phyloP scores from a whole-genome alignment of 2,888 invertebrate species.

The Tenthredo distinguenda region DNA sequence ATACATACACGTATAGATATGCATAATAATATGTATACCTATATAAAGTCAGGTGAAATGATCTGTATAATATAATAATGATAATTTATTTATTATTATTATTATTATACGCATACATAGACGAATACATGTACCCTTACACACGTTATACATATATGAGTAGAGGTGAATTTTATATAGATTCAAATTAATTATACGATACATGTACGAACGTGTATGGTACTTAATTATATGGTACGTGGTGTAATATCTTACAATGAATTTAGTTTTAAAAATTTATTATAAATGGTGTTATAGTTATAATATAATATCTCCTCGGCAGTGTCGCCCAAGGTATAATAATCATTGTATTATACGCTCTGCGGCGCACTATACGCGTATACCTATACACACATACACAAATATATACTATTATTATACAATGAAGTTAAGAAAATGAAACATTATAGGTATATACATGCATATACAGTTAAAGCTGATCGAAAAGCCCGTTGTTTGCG shows the following conservation, averaged over 20 bases:
- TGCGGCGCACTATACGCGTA: not conserved
- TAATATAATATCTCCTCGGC: not conserved
- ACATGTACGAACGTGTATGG: not conserved
- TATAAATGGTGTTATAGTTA: not conserved
- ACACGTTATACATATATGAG: not conserved
- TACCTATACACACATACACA: not conserved
- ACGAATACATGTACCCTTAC: not conserved
- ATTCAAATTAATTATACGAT: not conserved
- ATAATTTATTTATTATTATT: slow-evolving; percentile 50
- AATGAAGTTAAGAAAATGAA: slow-evolving; percentile 2
- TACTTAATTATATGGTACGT: slow-evolving; percentile 16
- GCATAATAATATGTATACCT: not conserved
- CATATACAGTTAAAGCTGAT: slow-evolving; percentile 8
- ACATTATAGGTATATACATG: slow-evolving; percentile 11
- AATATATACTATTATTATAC: slow-evolving; percentile 5
- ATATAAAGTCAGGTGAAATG: not conserved
- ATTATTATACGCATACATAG: not conserved
- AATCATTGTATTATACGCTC: not conserved
- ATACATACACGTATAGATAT: not conserved
- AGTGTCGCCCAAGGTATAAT: slow-evolving; percentile 11
- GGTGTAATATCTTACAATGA: slow-evolving; percentile 14
- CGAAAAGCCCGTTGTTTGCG: not conserved
- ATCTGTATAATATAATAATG: not conserved
- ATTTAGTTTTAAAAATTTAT: slow-evolving; percentile 6
- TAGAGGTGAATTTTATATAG: slow-evolving; percentile 9